A percentile compares a stretch with the other conserved stretches of the same genome.
Evolutionary conservation across 2,797 vertebrate species (phyloP).

Genomic region (Apodemus agrarius): DNA sequence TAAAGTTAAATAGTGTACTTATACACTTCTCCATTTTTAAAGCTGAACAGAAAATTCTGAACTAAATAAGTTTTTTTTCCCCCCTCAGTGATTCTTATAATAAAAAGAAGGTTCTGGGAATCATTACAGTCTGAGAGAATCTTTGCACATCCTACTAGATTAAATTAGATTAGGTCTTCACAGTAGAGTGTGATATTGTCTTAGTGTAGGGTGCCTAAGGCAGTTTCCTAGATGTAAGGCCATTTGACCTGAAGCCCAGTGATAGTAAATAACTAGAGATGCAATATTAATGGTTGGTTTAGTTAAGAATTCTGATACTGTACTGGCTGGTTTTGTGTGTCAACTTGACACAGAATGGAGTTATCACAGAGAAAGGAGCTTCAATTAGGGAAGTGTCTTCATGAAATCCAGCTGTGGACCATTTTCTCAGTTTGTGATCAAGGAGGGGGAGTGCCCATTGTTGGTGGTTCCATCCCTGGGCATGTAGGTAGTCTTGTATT

Average conservation of each 20-base stretch:
- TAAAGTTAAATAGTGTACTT: not conserved
- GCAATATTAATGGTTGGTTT: not conserved
- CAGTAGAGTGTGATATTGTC: not conserved
- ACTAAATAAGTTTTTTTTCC: not conserved
- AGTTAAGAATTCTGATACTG: not conserved
- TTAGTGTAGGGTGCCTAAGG: not conserved
- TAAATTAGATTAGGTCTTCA: not conserved
- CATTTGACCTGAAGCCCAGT: not conserved
- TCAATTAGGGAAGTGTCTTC: too few relatives aligned
- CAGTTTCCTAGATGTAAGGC: not conserved
- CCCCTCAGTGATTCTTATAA: not conserved
- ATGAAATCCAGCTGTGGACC: too few relatives aligned
- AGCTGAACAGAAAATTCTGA: not conserved
- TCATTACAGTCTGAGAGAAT: not conserved
- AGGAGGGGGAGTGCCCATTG: too few relatives aligned
- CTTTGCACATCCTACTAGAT: not conserved
- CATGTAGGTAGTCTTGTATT: too few relatives aligned
- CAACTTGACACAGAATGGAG: too few relatives aligned
- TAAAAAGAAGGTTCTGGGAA: not conserved
- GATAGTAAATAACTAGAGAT: not conserved
- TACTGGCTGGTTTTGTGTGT: too few relatives aligned
- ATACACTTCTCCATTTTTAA: not conserved
- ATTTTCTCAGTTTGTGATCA: too few relatives aligned
- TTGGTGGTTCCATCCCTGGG: too few relatives aligned
- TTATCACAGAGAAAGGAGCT: too few relatives aligned